Evolutionary conservation across 2,888 invertebrate genomes (phyloP).

Genomic region (Clitarchus hookeri): DNA sequence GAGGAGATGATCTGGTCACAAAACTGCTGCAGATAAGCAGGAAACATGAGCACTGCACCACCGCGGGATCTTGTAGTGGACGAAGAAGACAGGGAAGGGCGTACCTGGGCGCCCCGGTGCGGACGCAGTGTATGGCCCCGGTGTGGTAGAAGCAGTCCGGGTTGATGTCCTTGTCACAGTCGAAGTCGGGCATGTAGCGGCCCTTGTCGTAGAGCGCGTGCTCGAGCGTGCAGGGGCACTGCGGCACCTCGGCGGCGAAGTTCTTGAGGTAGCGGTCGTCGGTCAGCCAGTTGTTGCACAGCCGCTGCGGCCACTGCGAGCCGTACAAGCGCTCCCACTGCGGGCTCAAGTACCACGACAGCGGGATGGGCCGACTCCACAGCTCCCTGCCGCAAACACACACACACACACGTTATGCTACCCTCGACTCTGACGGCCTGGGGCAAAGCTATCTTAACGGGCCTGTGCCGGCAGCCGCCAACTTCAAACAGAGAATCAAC

Average conservation of each 20-base stretch:
- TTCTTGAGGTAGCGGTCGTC: conserved; percentile 81
- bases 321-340: conserved; percentile 88
- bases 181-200: conserved; percentile 85
- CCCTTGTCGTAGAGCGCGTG: conserved; percentile 94
- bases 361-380: conserved; percentile 90
- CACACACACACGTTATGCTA: too few species aligned
- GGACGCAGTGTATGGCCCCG: conserved; percentile 91
- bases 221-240: conserved; percentile 90
- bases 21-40: too few species aligned
- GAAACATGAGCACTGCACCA: too few species aligned
- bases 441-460: too few species aligned
- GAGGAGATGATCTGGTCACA: too few species aligned
- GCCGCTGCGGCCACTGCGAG: conserved; percentile 75
- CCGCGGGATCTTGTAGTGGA: too few species aligned
- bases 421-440: too few species aligned
- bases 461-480: too few species aligned
- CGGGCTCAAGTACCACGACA: conserved; percentile 89
- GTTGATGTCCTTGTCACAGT: conserved; percentile 91
- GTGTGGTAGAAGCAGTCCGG: conserved; percentile 85
- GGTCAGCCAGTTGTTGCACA: conserved; percentile 91
- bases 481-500: too few species aligned
- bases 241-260: conserved; percentile 78
- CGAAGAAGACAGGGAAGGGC: too few species aligned
- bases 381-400: conserved; percentile 64
- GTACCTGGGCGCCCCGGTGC: conserved; percentile 88